Base-by-base conservation (phyloP, 2,797 vertebrate genomes). In the Myotis findleyi region DNA sequence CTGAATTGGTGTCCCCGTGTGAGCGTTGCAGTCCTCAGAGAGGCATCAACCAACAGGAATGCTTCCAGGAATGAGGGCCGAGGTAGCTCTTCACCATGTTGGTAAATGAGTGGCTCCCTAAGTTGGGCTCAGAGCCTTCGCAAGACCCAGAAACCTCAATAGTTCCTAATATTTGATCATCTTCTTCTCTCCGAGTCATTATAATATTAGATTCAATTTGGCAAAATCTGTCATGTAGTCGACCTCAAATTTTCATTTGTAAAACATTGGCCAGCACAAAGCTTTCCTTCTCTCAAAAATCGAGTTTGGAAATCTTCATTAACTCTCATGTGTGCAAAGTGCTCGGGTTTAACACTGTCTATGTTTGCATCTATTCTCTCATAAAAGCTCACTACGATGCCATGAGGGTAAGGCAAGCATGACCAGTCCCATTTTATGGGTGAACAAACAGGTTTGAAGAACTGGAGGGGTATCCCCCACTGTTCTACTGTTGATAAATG, bases 401-500 rank as follows among this genome's bases (percentile, higher is more conserved):
- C 38, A n/a, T 0, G 12, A 84, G 9, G 20, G 16, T 49, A 11
- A 83, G 53, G 47, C 41, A 41, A 62, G 21, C 44, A n/a, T 77
- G 33, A 71, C 30, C 23, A n/a, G 59, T 16, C 30, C 47, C 18
- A 11, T 30, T 27, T 47, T 21, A 76, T 14, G 6, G 38, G 21
- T 41, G 71, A 87, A 84, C 49, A 72, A 76, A 91, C 13, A 87
- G 23, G n/a, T 68, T 77, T 11, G 18, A 81, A n/a, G 41, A 69
- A 13, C 66, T 21, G 12, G 57, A n/a, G 41, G 41, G 62, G 3
- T 3, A 6, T 44, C 27, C 5, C 27, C 2, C 5, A 6, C 0
- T 5, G 14, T 44, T 11, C 75, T 55, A 6, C 30, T 8, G 10
- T 20, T 27, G 49, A 53, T 77, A 53, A 44, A 20, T 23, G 73